Base-by-base conservation (phyloP, 2,797 vertebrate species). In the Oryzias dopingdopingensis region DNA sequence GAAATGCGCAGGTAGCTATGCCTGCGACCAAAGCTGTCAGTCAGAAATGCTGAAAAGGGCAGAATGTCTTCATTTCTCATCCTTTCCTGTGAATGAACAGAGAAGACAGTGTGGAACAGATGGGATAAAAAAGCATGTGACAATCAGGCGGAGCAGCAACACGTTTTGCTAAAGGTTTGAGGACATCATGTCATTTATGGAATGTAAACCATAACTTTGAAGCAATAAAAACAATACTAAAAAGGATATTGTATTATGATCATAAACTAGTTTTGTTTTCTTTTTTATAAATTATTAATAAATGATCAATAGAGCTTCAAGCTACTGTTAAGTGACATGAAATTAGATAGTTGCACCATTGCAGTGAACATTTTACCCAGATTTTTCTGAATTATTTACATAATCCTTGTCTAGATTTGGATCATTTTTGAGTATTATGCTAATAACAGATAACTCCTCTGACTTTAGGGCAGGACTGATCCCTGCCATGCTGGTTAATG, bases 1-100 rank as follows among this genome's bases (percentile, higher is more conserved):
- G 96, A 98, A 72, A 99, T 95, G 24, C 97, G 86, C 51, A 99
- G 91, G 82, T 99, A 99, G 78, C 81, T 96, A 90, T 99, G 97
- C 12, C 83, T 91, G 20, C 97, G 91, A 41, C 94, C 95, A 53
- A 97, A 98, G 67, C 61, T 83, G 82, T 99, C 97, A 0, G 91
- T 96, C 80, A 99, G 79, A 79, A 98, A 96, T 4, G 91, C 85
- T 0, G 97, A 98, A 80, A 97, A 96, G 4, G 96, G 95, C 1
- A 83, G 93, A 17, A 79, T 55, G 10, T 72, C 52, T 0, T 85
- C 79, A 2, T 89, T 83, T 47, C 58, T 72, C 2, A 92, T 70
- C 59, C 88, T 89, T 51, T 87, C 86, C 94, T 94, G 77, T 29
- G 49, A 22, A 52, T 2, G 8, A 50, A 65, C 24, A 55, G 5